Base-by-base conservation (phyloP, 2,797 vertebrate genomes). In the Meriones psammophilus region DNA sequence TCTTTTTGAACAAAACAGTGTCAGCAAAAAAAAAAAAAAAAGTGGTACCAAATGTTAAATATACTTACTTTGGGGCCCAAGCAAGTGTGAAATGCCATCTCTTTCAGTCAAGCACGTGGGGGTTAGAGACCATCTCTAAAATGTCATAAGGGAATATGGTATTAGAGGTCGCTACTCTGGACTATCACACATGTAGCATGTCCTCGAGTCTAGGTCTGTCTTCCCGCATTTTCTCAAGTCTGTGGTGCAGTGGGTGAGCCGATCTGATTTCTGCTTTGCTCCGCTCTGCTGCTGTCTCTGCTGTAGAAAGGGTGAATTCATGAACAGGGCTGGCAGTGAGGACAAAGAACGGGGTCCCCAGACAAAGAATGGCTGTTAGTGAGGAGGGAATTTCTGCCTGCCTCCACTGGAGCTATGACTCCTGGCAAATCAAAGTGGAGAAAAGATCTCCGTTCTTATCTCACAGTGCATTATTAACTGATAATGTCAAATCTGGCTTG, bases 401-500 rank as follows among this genome's bases (percentile, higher is more conserved):
- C 10, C n/a, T 4, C 13, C 2, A 24, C 46, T 79, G 81, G 64
- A 73, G 3, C 50, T 92, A 88, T 88, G 50, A 81, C 74, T 74
- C 89, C 33, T 96, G 68, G 33, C 81, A 94, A 88, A 88, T 86
- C 33, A 12, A 89, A 78, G 13, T 76, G 73, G 71, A 78, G 64
- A 90, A 95, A 86, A 79, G 50, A 28, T 76, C 30, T 87, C 17
- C 92, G 94, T 92, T 95, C 7, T 88, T 68, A 88, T 92, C 54
- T 89, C 64, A 46, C 3, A 92, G 26, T 33, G 69, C 62, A 95
- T 94, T 92, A 86, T 79, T 94, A 97, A 92, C 81, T 93, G 26
- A 33, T 94, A 74, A 90, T 97, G 95, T 95, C 39, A 86, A 91
- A 95, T 36, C 50, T 79, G 50, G 28, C 33, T 28, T 30, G 54